A percentile compares a stretch with the other conserved stretches of the same genome.
phyloP scores from a whole-genome alignment of 2,797 vertebrate species.

The Lepilemur ruficaudatus region DNA sequence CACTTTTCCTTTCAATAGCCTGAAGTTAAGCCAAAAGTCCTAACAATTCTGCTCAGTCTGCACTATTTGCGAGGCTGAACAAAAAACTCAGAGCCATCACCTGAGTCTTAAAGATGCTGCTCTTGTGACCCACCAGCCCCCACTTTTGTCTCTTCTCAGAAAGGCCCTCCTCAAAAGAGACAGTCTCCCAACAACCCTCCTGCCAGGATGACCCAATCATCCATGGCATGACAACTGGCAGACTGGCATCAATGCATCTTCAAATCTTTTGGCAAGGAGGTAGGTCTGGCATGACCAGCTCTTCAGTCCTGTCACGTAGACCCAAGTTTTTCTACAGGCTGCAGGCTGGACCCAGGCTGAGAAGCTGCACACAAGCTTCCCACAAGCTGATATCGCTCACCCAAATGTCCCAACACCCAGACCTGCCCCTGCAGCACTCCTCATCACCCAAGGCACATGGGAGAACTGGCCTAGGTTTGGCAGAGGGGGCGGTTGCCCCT shows the following conservation, averaged over 20 bases:
- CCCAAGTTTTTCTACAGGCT: not conserved
- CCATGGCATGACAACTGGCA: conserved; percentile 8
- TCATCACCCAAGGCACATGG: no score
- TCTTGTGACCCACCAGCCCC: not conserved
- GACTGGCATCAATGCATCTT: not conserved
- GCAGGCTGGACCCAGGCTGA: not conserved
- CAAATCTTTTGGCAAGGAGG: conserved; percentile 12
- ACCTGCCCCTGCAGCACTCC: not conserved
- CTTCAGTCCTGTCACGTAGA: not conserved
- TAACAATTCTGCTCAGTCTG: not conserved
- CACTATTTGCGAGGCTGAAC: not conserved
- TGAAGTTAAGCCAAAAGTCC: not conserved
- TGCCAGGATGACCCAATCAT: not conserved
- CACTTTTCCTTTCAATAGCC: not conserved
- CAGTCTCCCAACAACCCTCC: not conserved
- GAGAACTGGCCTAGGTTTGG: not conserved
- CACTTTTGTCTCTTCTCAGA: not conserved
- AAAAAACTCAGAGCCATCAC: not conserved
- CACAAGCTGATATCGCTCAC: not conserved
- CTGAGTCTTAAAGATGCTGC: not conserved
- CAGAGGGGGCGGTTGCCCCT: not conserved
- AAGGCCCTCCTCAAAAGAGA: not conserved
- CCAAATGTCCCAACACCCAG: not conserved
- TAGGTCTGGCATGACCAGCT: not conserved
- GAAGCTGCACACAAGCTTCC: not conserved